These are phyloP conservation scores for Plutella xylostella DNA, from an alignment of 2,888 invertebrate species.

Conservation along the genomic window DNA sequence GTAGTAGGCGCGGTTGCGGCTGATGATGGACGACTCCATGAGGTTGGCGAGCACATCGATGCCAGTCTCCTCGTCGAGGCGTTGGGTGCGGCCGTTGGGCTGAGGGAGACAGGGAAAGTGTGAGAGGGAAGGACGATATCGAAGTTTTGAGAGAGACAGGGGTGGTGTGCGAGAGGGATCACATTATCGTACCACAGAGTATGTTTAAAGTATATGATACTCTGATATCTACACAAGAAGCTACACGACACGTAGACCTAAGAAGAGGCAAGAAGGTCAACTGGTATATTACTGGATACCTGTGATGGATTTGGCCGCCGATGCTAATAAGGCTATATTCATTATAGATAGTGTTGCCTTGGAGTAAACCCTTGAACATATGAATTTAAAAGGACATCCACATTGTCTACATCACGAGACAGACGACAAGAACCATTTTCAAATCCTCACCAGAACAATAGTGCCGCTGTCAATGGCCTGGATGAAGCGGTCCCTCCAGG, in stretches of 20 bases:
- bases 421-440: not conserved
- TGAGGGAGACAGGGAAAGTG: slow-evolving; percentile 23
- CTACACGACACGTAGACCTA: too few species aligned
- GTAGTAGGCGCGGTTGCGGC: slow-evolving; percentile 77
- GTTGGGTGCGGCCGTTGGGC: slow-evolving; percentile 68
- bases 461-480: slow-evolving; percentile 76
- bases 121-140: not conserved
- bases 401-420: not conserved
- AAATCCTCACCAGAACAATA: slow-evolving; percentile 61
- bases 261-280: too few species aligned
- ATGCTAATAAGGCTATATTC: too few species aligned
- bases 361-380: too few species aligned
- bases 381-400: not conserved
- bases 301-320: too few species aligned
- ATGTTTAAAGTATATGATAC: too few species aligned
- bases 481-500: slow-evolving; percentile 81
- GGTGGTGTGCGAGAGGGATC: too few species aligned
- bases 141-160: too few species aligned
- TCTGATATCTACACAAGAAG: too few species aligned
- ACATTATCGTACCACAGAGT: too few species aligned
- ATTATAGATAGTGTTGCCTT: too few species aligned
- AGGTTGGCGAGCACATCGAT: slow-evolving; percentile 85
- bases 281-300: too few species aligned
- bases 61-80: slow-evolving; percentile 75
- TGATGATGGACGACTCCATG: slow-evolving; percentile 78